Percentiles rank a stretch among this genome's conserved stretches.
Evolutionary conservation across 1,140 invertebrate genomes (phyloP).

Genomic region (Temnothorax longispinosus): DNA sequence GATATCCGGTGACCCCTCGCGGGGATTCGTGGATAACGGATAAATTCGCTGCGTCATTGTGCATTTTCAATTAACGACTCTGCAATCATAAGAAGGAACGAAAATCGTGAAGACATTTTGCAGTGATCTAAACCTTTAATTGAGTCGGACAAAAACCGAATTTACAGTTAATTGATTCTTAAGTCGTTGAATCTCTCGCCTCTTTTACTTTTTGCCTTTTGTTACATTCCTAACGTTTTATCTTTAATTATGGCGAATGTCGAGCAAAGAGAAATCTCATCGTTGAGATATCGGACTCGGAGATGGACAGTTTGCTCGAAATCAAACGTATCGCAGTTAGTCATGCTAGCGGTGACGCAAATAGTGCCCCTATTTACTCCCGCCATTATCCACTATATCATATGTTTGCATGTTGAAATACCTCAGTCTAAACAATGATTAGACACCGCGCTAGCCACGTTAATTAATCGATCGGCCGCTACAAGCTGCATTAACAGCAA

Average conservation of each 20-base stretch:
- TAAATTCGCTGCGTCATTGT: slow-evolving; percentile 85
- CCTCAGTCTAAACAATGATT: slow-evolving; percentile 66
- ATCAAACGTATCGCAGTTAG: slow-evolving; percentile 16
- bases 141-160: not conserved
- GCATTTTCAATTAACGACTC: slow-evolving; percentile 85
- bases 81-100: slow-evolving; percentile 72
- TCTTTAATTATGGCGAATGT: not conserved
- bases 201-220: not conserved
- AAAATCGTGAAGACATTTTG: not conserved
- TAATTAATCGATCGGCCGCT: slow-evolving; percentile 67
- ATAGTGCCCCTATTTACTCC: slow-evolving; percentile 62
- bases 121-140: not conserved
- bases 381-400: slow-evolving; percentile 69
- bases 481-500: slow-evolving; percentile 25
- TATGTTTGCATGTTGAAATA: slow-evolving; percentile 64
- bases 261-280: not conserved
- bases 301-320: not conserved
- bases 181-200: not conserved
- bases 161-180: not conserved
- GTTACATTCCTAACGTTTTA: not conserved
- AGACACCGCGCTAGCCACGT: slow-evolving; percentile 55
- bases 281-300: not conserved
- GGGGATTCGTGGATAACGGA: slow-evolving; percentile 84
- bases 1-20: slow-evolving; percentile 81
- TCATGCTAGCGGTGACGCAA: slow-evolving; percentile 8